Evolutionary conservation across 2,888 invertebrate genomes (phyloP), one percentile per base, ranked within the genome.

Genomic region (Xestia rhomboidea): DNA sequence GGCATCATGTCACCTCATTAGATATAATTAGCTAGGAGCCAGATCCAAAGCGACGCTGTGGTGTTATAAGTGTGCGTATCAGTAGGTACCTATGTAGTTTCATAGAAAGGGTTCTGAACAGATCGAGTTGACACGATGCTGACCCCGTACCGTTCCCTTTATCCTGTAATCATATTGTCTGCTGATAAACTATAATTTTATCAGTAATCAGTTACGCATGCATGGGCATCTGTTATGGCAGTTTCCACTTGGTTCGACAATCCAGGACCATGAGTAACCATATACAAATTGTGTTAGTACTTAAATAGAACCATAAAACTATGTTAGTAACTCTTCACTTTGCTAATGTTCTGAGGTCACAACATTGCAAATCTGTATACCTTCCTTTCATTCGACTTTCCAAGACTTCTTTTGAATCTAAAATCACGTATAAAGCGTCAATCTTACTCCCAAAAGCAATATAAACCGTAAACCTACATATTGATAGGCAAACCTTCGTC

Each of bases 401-500:
- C 18, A 49, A 13, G 38, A 60, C n/a, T 41, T 30, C 13, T 4
- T 46, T 44, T 18, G 34, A 66, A 27, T 57, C 2, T 38, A 34
- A 57, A 76, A 68, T 44, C 18, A 41, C 8, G 18, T 27, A 27
- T 18, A 18, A 64, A 27, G 18, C 64, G 41, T 64, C 64, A 64
- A 64, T 64, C 41, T 41, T 24, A 41, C 18, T 64, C 27, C 67
- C 24, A 62, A 77, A 72, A 72, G 69, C 27, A 51, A 51, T 63
- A 77, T 51, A 73, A 44, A 44, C 18, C 60, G 15, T 34, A 81
- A n/a, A 38, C 11, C 69, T 38, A 63, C 57, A 71, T 63, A 86
- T 76, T 73, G 84, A 86, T 71, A 57, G 64, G n/a, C 41, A 70
- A 63, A 73, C 71, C 54, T 68, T 44, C 69, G 76, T 34, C 69